These are phyloP conservation scores for Morpho helenor DNA, from an alignment of 2,888 invertebrate genomes.

Conservation along the genomic window DNA sequence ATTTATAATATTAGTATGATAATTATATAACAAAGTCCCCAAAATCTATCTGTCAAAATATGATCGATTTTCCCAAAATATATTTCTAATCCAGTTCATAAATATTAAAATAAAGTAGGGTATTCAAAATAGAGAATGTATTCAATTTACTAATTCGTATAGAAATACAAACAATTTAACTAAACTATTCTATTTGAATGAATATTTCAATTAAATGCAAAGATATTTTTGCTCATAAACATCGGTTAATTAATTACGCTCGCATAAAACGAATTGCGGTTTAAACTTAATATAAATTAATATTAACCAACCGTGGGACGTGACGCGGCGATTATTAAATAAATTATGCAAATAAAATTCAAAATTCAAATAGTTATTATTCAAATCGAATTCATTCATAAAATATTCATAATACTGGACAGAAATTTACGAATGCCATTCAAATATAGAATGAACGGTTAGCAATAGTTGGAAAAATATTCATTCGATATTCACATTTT, in stretches of 20 bases:
- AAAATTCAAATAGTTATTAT: slow-evolving; percentile 26
- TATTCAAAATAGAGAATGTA: no score
- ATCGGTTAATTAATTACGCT: slow-evolving; percentile 3
- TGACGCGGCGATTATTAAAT: slow-evolving; percentile 18
- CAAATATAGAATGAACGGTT: slow-evolving; percentile 13
- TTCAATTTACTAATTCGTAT: no score
- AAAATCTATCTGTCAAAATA: no score
- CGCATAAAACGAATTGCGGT: slow-evolving; percentile 6
- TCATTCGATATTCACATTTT: slow-evolving; percentile 5
- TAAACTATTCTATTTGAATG: no score
- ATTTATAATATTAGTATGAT: no score
- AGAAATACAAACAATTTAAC: no score
- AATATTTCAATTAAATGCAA: no score
- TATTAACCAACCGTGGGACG: slow-evolving; percentile 15
- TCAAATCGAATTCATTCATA: slow-evolving; percentile 22
- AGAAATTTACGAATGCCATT: slow-evolving; percentile 17
- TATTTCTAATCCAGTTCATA: no score
- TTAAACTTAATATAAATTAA: slow-evolving; percentile 19
- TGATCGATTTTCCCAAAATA: no score
- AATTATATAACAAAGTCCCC: no score
- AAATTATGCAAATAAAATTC: slow-evolving; percentile 23
- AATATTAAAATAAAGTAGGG: no score
- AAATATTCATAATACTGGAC: slow-evolving; percentile 19
- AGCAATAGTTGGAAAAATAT: slow-evolving; percentile 13
- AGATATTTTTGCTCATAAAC: neutral